phyloP scores from a whole-genome alignment of 2,888 invertebrate species.

The Rotaria magnacalcarata region DNA sequence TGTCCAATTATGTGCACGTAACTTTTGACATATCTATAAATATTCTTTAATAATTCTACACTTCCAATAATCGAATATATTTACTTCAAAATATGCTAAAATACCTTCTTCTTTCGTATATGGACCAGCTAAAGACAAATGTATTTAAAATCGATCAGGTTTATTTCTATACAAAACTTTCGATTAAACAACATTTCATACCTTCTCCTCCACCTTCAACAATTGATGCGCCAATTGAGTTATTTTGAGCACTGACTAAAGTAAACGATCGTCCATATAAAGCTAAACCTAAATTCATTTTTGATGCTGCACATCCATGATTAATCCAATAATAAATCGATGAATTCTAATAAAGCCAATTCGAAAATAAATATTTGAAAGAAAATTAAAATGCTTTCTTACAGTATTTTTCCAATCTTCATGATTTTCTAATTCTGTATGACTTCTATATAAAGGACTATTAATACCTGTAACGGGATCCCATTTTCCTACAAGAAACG shows the following conservation, averaged over 20 bases:
- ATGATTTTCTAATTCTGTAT: constrained; percentile 33
- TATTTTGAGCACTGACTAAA: constrained; percentile 17
- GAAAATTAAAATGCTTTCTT: neutral
- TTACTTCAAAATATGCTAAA: constrained; percentile 44
- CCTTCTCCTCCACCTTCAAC: constrained; percentile 42
- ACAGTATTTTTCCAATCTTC: constrained; percentile 46
- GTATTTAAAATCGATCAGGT: neutral
- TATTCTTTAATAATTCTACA: neutral
- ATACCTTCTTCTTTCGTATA: constrained; percentile 45
- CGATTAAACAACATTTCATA: neutral
- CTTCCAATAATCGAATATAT: neutral
- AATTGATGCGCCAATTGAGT: constrained; percentile 15
- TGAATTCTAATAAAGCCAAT: constrained; percentile 38
- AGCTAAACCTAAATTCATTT: constrained; percentile 45
- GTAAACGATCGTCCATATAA: constrained; percentile 46
- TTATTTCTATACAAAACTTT: too few species aligned
- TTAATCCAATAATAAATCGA: constrained; percentile 45
- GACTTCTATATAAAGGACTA: constrained; percentile 44
- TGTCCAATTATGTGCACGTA: constrained; percentile 43
- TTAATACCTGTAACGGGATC: constrained; percentile 44
- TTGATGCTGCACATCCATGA: constrained; percentile 42
- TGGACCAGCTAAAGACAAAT: constrained; percentile 26
- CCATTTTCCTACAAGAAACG: constrained; percentile 26
- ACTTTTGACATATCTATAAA: constrained; percentile 42
- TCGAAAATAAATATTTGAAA: neutral